Percentiles rank a stretch among this genome's conserved stretches.
Conservation (phyloP, 2,797 vertebrate genomes). For the Ctenochaetus hawaiiensis region DNA sequence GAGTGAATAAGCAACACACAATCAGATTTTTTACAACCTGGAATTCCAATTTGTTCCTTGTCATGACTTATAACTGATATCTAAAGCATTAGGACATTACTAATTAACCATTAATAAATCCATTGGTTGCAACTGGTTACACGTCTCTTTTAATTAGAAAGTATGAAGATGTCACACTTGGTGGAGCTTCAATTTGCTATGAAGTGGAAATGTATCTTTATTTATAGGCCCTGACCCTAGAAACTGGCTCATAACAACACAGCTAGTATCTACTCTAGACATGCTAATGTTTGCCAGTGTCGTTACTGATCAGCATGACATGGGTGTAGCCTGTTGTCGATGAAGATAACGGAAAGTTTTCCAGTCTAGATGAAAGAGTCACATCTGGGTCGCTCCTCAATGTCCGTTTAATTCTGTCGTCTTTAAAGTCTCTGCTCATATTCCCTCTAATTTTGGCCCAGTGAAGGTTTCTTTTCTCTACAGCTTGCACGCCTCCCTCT, state of each 20-base stretch:
- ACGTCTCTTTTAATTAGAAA: neutral
- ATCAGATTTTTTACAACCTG: neutral
- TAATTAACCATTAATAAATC: constrained; percentile 19
- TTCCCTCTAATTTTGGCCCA: constrained; percentile 37
- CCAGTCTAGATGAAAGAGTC: neutral
- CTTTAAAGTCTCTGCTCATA: constrained; percentile 19
- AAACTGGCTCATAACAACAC: neutral
- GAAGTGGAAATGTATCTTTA: neutral
- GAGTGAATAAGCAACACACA: neutral
- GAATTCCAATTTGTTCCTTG: neutral
- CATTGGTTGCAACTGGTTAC: neutral
- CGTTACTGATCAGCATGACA: constrained; percentile 8
- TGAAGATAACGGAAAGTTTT: constrained; percentile 18
- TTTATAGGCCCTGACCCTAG: neutral
- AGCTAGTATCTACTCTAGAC: neutral
- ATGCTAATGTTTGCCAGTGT: constrained; percentile 12
- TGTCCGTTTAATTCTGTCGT: constrained; percentile 12
- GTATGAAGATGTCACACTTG: neutral
- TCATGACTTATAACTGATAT: neutral
- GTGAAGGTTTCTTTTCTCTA: constrained; percentile 10
- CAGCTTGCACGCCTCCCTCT: neutral
- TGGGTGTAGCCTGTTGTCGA: neutral
- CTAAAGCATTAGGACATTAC: neutral
- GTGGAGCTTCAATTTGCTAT: neutral
- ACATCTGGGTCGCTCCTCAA: constrained; percentile 7